These are phyloP conservation scores for Cheilosia vernalis DNA, from an alignment of 2,888 invertebrate species.

Conservation along the genomic window DNA sequence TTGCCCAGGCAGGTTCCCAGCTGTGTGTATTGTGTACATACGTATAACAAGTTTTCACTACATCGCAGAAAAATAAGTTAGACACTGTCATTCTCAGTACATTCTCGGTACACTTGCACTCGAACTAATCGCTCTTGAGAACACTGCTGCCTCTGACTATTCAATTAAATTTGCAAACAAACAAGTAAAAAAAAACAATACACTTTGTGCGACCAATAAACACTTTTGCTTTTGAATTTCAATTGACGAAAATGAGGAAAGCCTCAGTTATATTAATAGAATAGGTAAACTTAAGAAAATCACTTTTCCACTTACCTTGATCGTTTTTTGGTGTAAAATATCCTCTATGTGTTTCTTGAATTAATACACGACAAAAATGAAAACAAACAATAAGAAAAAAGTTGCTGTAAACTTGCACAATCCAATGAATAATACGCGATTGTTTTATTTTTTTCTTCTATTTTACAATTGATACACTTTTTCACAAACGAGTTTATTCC, in stretches of 20 bases:
- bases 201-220: constrained; percentile 4
- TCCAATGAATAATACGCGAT: background rate
- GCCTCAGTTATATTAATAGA: constrained; percentile 35
- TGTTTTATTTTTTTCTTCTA: constrained; percentile 5
- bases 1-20: background rate
- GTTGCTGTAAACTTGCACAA: constrained; percentile 22
- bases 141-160: constrained; percentile 7
- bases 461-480: background rate
- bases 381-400: background rate
- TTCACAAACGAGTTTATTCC: constrained; percentile 6
- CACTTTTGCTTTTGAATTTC: constrained; percentile 33
- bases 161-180: constrained; percentile 32
- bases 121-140: background rate
- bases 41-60: constrained; percentile 2
- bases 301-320: constrained; percentile 32
- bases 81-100: constrained; percentile 55
- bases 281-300: background rate
- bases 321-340: constrained; percentile 27
- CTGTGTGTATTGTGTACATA: background rate
- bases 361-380: background rate
- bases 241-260: constrained; percentile 33
- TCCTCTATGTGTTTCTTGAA: constrained; percentile 3
- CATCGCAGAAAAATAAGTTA: constrained; percentile 13
- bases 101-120: constrained; percentile 54
- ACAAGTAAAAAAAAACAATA: constrained; percentile 11